Evolutionary conservation across 2,888 invertebrate genomes (phyloP).

Genomic region (Drosophila setosimentum): DNA sequence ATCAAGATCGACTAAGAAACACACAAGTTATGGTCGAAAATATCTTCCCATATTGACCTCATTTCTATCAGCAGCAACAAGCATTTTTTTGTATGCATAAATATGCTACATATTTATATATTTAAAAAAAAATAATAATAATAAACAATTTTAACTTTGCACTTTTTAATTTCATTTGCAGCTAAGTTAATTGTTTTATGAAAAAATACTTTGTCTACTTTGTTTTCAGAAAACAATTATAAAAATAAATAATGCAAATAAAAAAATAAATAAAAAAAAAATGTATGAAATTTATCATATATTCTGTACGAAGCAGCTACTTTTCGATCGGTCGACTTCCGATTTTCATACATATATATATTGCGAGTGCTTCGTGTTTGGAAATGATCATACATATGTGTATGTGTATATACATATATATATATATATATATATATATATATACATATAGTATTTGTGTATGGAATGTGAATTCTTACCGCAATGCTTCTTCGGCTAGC

Average conservation of each 20-base stretch:
- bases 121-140: neutral
- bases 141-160: conserved; percentile 1
- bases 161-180: conserved; percentile 3
- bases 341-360: neutral
- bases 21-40: too few species aligned
- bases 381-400: conserved; percentile 3
- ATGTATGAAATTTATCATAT: neutral
- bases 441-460: neutral
- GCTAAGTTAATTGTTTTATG: neutral
- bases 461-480: conserved; percentile 67
- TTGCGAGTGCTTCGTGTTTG: neutral
- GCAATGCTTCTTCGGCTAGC: conserved; percentile 85
- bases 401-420: too few species aligned
- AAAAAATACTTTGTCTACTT: neutral
- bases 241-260: conserved; percentile 32
- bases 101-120: conserved; percentile 28
- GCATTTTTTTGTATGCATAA: too few species aligned
- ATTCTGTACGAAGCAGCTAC: neutral
- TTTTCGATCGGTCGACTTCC: too few species aligned
- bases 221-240: neutral
- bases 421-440: neutral
- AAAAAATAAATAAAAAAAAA: neutral
- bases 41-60: too few species aligned
- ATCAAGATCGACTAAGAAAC: too few species aligned
- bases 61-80: too few species aligned